Conservation (phyloP, 2,888 invertebrate species). For the Scaptomyza reducta region DNA sequence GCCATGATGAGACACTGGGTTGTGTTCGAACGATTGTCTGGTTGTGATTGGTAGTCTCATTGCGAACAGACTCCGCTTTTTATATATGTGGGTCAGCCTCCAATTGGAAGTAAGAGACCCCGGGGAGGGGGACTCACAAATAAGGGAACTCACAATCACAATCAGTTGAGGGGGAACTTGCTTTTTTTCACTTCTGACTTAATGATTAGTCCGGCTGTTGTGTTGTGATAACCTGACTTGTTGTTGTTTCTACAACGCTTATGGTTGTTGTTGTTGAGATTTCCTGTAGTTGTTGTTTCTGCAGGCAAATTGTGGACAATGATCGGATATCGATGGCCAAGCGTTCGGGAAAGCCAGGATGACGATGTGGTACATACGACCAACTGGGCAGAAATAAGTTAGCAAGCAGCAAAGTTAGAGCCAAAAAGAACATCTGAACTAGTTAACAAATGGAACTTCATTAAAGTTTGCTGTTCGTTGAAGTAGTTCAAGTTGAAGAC, state of each 20-base stretch:
- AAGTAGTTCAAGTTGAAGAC: neutral
- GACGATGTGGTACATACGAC: conserved; percentile 34
- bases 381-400: neutral
- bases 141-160: conserved; percentile 29
- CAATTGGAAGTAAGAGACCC: too few relatives aligned
- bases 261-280: conserved; percentile 8
- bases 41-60: conserved; percentile 10
- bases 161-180: conserved; percentile 26
- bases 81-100: conserved; percentile 38
- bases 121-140: neutral
- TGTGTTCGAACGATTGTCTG: too few relatives aligned
- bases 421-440: conserved; percentile 12
- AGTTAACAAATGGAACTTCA: neutral
- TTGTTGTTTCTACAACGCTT: conserved; percentile 14
- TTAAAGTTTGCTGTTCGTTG: neutral
- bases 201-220: conserved; percentile 10
- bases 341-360: conserved; percentile 71
- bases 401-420: conserved; percentile 20
- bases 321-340: conserved; percentile 48
- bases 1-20: conserved; percentile 50
- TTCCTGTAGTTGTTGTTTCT: conserved; percentile 16
- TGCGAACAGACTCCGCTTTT: neutral
- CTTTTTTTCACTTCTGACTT: neutral
- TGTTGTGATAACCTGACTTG: conserved; percentile 40
- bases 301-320: conserved; percentile 21